A percentile compares a stretch with the other conserved stretches of the same genome.
Conservation (phyloP, 1,140 invertebrate species). For the Helicoverpa zea region DNA sequence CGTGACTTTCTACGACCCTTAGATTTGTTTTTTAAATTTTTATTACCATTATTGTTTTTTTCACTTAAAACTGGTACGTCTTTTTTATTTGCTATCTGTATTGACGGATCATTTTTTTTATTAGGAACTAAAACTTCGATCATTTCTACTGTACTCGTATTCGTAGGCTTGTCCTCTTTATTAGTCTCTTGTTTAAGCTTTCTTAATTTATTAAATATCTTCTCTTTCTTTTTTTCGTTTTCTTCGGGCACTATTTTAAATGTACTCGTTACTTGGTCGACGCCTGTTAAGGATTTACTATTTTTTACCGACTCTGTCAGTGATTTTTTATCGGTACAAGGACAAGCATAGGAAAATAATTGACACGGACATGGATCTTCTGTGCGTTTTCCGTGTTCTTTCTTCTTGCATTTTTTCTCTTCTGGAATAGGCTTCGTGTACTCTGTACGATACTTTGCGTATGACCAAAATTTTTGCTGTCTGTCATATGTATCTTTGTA, state of each 20-base stretch:
- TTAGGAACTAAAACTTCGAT: conserved; percentile 49
- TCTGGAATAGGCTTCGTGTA: conserved; percentile 64
- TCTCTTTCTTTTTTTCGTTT: conserved; percentile 38
- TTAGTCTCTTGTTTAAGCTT: conserved; percentile 43
- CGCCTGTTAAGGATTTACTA: conserved; percentile 64
- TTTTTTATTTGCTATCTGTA: conserved; percentile 46
- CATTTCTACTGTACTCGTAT: conserved; percentile 53
- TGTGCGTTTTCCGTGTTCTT: conserved; percentile 62
- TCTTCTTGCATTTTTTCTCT: conserved; percentile 65
- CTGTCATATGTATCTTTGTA: conserved; percentile 51
- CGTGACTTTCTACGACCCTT: conserved; percentile 60
- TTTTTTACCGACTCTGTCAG: conserved; percentile 67
- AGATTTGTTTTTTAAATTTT: conserved; percentile 49
- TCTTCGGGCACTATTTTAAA: conserved; percentile 52
- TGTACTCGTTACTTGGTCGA: conserved; percentile 68
- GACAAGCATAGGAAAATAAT: conserved; percentile 76
- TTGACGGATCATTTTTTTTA: conserved; percentile 43
- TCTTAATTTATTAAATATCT: conserved; percentile 53
- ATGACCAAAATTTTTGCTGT: conserved; percentile 74
- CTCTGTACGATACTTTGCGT: conserved; percentile 73
- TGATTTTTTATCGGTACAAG: conserved; percentile 73
- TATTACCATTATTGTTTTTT: conserved; percentile 23
- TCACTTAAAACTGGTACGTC: conserved; percentile 43
- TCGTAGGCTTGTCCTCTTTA: conserved; percentile 62
- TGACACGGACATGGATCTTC: conserved; percentile 78